Evolutionary conservation across 2,113 vertebrate species (phyloP), one percentile per base, ranked within the genome.

Genomic region (Tiliqua scincoides): DNA sequence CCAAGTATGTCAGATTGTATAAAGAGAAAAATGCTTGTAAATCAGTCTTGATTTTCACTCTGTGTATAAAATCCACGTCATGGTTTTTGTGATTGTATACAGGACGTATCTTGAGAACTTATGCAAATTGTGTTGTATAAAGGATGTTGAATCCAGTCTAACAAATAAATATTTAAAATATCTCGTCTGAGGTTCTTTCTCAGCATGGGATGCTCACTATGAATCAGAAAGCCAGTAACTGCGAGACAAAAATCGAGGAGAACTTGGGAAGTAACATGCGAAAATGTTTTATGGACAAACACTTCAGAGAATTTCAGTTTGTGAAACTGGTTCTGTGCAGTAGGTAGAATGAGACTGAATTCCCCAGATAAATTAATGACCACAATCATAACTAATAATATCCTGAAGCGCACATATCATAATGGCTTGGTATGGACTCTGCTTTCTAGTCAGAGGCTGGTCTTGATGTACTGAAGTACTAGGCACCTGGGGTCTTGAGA

Each of bases 11-110:
- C 90, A 63, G 96, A 96, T 88, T 98, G 97, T 98, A 98, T 96
- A 97, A 96, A 96, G 95, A 97, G 43, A 14, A 48, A 84, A 96
- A 97, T 98, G 98, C 98, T 97, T 99, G 97, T 99, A 98, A 97
- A 99, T 97, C 96, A 96, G 97, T 99, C 96, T 98, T 96, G 94
- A 97, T 98, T 99, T 98, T 97, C 97, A 98, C 94, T 97, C 96
- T 94, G 95, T 98, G 98, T 98, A 98, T 98, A 98, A 98, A 85
- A 96, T 92, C 79, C 96, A 96, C 96, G 97, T 98, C 97, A 97
- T 98, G 97, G 97, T 99, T 99, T n/a, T 98, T 98, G 98, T 99
- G 98, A 96, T 97, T 98, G 97, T 98, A 98, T 96, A 98, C 98
- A 98, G 97, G 97, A 97, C 97, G 97, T 99, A 98, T 97, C 96